Evolutionary conservation across 1,140 invertebrate species (phyloP).

Genomic region (Pogonomyrmex barbatus): DNA sequence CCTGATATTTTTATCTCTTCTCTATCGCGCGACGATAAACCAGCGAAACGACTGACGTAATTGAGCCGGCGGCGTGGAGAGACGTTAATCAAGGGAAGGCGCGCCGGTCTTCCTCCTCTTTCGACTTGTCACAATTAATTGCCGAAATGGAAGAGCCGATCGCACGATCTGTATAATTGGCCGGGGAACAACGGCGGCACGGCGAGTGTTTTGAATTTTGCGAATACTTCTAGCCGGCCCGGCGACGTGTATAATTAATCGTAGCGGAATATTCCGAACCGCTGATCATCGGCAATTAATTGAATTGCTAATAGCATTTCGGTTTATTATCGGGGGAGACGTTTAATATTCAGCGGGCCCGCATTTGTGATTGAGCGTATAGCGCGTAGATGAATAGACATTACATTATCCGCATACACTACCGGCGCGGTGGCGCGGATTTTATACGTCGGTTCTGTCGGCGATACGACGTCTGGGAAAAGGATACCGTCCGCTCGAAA

Average conservation of each 20-base stretch:
- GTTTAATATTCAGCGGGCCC: constrained; percentile 72
- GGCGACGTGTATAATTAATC: constrained; percentile 72
- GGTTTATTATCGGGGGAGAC: constrained; percentile 70
- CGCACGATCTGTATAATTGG: constrained; percentile 62
- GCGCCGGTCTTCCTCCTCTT: constrained; percentile 27
- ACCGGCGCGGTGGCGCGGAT: background rate
- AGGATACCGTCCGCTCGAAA: constrained; percentile 35
- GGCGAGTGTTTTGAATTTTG: constrained; percentile 22
- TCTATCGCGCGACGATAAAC: constrained; percentile 5
- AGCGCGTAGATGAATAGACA: constrained; percentile 38
- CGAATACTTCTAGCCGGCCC: constrained; percentile 46
- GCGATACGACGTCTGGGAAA: constrained; percentile 31
- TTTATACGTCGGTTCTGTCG: constrained; percentile 22
- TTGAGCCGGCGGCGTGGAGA: constrained; percentile 16
- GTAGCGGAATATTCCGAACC: constrained; percentile 72
- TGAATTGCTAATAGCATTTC: constrained; percentile 76
- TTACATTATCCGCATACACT: constrained; percentile 17
- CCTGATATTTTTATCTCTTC: constrained; percentile 8
- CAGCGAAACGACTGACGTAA: constrained; percentile 30
- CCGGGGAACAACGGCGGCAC: background rate
- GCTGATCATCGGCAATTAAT: constrained; percentile 74
- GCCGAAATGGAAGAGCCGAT: constrained; percentile 62
- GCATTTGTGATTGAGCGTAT: constrained; percentile 59
- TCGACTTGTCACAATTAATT: constrained; percentile 56
- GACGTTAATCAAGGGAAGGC: constrained; percentile 48